Base-by-base conservation (phyloP, 2,113 vertebrate species). In the Paedocypris sp. region DNA sequence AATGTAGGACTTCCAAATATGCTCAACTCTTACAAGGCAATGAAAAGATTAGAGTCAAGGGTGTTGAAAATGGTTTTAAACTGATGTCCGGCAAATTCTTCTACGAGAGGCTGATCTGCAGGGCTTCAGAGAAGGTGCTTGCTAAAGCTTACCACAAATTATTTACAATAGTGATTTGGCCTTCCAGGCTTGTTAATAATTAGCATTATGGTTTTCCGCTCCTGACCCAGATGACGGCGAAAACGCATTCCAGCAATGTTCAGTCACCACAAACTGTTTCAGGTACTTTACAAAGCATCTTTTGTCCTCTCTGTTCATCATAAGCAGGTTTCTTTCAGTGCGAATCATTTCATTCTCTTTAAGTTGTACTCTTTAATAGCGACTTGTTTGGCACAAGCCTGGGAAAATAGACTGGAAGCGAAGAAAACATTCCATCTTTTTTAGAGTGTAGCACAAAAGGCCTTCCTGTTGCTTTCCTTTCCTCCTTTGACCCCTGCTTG, bases 381-480 rank as follows among this genome's bases (percentile, higher is more conserved):
- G n/a, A n/a, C n/a, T 12, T 43, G 53, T 50, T 26, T 12, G 42
- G 43, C 53, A 42, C 41, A 42, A 56, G 64, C 12, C 18, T 5
- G 8, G 20, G 22, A n/a, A 49, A 19, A 63, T 11, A 18, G 31
- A 36, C 12, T 19, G 38, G 43, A 50, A 20, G 26, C 19, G 29
- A 61, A 60, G 28, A 35, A 61, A 47, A 45, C 18, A 20, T 26
- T 47, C 18, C 38, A 10, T 36, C 4, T 60, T 16, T 18, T 41
- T 45, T 38, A 26, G 41, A 69, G 51, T 8, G 38, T 51, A 52
- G 41, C 42, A 41, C 59, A 60, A 19, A 39, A 10, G 22, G 53
- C 53, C 56, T 70, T 67, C 67, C 67, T 67, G 64, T 64, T 66
- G 64, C 49, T 46, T 62, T 53, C 28, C 45, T 13, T 33, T 47